phyloP scores from a whole-genome alignment of 2,113 vertebrate genomes.

The Pelmatolapia mariae region DNA sequence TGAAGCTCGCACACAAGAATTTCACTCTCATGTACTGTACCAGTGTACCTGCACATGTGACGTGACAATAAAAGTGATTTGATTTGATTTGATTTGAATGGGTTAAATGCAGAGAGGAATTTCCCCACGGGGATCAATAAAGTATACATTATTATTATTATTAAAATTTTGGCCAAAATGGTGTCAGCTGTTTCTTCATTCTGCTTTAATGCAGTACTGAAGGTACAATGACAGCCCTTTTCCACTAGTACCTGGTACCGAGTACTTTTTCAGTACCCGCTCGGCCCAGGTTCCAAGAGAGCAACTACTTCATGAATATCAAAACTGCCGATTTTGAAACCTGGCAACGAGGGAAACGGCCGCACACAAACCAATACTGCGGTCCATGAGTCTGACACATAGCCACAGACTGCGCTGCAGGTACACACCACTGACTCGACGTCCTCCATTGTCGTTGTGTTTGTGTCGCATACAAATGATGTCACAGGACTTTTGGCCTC shows the following conservation, averaged over 20 bases:
- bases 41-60: no score
- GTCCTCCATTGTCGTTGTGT: neutral
- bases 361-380: neutral
- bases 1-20: no score
- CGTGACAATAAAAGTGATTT: no score
- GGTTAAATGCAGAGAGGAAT: neutral
- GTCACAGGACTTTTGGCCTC: no score
- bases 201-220: neutral
- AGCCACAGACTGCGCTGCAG: neutral
- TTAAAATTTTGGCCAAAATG: neutral
- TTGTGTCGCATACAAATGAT: neutral
- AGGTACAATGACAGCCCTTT: neutral
- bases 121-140: neutral
- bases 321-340: neutral
- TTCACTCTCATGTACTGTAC: no score
- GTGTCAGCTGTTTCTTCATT: neutral
- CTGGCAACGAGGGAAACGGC: neutral
- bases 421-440: neutral
- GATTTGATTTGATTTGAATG: no score
- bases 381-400: neutral
- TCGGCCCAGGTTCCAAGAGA: neutral
- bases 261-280: neutral
- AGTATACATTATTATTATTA: neutral
- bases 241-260: neutral
- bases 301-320: neutral